These are phyloP conservation scores for Piscicola geometra DNA, from an alignment of 2,888 invertebrate species.

Conservation along the genomic window DNA sequence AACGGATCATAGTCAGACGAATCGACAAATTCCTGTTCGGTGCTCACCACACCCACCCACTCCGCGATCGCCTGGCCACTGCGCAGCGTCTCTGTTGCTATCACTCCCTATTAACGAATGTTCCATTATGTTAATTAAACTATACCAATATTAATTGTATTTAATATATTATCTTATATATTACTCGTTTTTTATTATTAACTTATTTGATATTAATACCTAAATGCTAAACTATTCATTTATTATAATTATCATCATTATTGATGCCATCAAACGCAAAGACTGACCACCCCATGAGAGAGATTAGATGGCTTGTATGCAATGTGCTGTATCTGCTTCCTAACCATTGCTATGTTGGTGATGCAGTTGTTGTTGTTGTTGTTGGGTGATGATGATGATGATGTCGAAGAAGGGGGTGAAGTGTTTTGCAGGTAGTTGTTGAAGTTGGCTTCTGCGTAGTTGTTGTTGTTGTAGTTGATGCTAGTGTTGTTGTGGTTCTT, in stretches of 20 bases:
- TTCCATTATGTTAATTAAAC: too few species aligned
- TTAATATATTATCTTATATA: too few species aligned
- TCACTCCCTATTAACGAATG: slow-evolving; percentile 6
- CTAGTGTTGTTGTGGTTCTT: background rate
- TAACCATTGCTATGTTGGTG: background rate
- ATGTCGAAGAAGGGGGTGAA: slow-evolving; percentile 4
- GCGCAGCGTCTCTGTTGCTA: slow-evolving; percentile 9
- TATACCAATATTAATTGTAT: too few species aligned
- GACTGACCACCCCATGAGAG: background rate
- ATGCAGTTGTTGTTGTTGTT: too few species aligned
- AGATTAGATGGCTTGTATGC: slow-evolving; percentile 2
- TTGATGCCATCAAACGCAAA: background rate
- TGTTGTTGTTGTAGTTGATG: background rate
- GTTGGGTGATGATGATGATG: slow-evolving; percentile 14
- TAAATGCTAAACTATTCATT: too few species aligned
- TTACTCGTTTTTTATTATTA: too few species aligned
- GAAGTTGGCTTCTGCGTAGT: background rate
- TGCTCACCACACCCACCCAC: background rate
- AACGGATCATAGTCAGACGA: background rate
- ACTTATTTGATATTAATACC: too few species aligned
- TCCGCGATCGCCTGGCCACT: background rate
- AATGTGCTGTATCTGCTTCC: background rate
- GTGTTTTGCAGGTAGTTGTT: slow-evolving; percentile 7
- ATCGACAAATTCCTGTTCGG: background rate
- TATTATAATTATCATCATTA: too few species aligned